Evolutionary conservation across 2,888 invertebrate species (phyloP), one percentile per base, ranked within the genome.

Genomic region (Drosophila ustulata): DNA sequence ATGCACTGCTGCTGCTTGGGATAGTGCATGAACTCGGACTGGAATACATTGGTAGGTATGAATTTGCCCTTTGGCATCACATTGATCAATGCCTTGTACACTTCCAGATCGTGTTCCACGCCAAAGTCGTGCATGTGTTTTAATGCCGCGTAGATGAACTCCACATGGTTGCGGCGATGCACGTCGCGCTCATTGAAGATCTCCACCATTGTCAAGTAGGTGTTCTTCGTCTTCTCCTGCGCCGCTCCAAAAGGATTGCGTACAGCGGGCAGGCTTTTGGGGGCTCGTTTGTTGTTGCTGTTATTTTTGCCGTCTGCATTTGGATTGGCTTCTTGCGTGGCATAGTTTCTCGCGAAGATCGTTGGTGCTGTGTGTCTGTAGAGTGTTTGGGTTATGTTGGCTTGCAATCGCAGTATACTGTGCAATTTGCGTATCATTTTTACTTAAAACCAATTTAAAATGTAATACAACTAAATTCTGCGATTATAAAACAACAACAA

Each of bases 1-100:
- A 96, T 96, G 92, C 98, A 97, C 73, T 98, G 96, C 89, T 99
- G 99, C 89, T 99, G 99, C 91, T 97, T 97, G 0, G 98, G 98
- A 93, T 96, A 99, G 91, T 98, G 98, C 95, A 96, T 95, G 85
- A 98, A 97, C 92, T 98, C 97, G 0, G 96, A 95, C 94, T 98
- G 97, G 92, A 97, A 95, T 46, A 95, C 93, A 91, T 96, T 98
- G 37, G 93, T 93, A 0, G 99, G 95, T 74, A 98, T 95, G 93
- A 98, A 96, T 91, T 95, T 96, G 46, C 97, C 97, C 92, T 98
- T 97, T 0, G 98, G 98, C 91, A 99, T 93, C 43, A 98, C 94
- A 90, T 98, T 95, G 41, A 98, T 93, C 52, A 99, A 89, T 23
- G 95, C 94, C 92, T 97, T 99, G 90, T 99, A 99, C 0, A 95